Evolutionary conservation across 2,888 invertebrate genomes (phyloP), one percentile per base, ranked within the genome.

Genomic region (Linnaemya tessellans): DNA sequence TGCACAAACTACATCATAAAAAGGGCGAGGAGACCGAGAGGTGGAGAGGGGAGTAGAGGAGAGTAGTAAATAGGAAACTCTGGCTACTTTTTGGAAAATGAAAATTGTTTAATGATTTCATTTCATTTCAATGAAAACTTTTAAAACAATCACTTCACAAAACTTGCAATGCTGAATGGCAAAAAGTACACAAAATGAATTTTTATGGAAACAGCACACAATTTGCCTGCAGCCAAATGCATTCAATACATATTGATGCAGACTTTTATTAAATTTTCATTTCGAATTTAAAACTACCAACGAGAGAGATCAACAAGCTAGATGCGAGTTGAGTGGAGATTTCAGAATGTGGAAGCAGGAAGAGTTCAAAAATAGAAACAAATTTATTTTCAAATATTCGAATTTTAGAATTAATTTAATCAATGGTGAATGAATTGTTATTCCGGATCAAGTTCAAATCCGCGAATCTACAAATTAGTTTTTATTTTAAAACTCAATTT

Each of bases 51-150:
- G 13, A 5, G 15, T 0, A 35, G 10, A 35, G 58, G 10, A 35
- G 58, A n/a, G 35, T 3, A 30, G 30, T 2, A 60, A 35, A 60
- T 8, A 3, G 3, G 13, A 60, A 38, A 60, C 11, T 20, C 11
- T 20, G 13, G 20, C 2, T 18, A 9, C 4, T 62, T 62, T 25
- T 64, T 38, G 10, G 10, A 43, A 22, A 22, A 22, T 15, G 18
- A 43, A 65, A 22, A 25, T 46, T 65, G 15, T 43, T 65, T 65
- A 65, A 65, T 65, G 22, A 41, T 62, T 41, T 62, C 18, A 41
- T 62, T 41, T 62, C 18, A 41, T 35, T 58, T 58, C 58, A 30
- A 58, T 62, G 11, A 62, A 62, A 20, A 62, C 20, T 62, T 62
- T 41, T 20, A 8, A 7, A 62, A 22, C 38, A 41, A 58, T 3